A percentile compares a stretch with the other conserved stretches of the same genome.
These are phyloP conservation scores for Eueides isabella DNA, from an alignment of 1,140 invertebrate genomes.

Conservation along the genomic window DNA sequence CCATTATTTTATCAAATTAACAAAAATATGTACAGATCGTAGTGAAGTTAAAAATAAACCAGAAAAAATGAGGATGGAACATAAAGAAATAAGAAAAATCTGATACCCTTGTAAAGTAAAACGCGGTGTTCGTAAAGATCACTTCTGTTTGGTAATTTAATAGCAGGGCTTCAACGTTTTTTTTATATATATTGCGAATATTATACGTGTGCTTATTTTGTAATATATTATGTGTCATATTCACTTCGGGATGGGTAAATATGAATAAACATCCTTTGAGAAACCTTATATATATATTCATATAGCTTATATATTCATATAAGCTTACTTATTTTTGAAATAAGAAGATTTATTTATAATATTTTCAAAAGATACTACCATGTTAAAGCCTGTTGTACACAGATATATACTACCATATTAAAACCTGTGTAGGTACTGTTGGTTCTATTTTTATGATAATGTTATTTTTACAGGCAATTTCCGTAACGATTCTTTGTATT, in stretches of 20 bases:
- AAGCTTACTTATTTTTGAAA: too few relatives aligned
- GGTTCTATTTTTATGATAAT: too few relatives aligned
- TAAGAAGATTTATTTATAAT: too few relatives aligned
- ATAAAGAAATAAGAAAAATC: conserved; percentile 5
- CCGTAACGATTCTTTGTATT: too few relatives aligned
- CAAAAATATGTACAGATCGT: too few relatives aligned
- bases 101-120: conserved; percentile 10
- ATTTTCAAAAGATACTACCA: too few relatives aligned
- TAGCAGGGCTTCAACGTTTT: not conserved
- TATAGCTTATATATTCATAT: too few relatives aligned
- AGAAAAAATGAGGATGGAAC: not conserved
- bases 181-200: not conserved
- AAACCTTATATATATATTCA: not conserved
- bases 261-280: not conserved
- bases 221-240: not conserved
- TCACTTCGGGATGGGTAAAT: not conserved
- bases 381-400: too few relatives aligned
- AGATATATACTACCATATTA: too few relatives aligned
- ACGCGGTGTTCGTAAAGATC: not conserved
- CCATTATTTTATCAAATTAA: too few relatives aligned
- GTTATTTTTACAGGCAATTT: too few relatives aligned
- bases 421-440: too few relatives aligned
- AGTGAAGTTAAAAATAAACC: not conserved
- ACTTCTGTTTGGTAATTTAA: conserved; percentile 9
- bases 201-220: not conserved